phyloP scores from a whole-genome alignment of 1,140 invertebrate species.

The Lucilia sericata region DNA sequence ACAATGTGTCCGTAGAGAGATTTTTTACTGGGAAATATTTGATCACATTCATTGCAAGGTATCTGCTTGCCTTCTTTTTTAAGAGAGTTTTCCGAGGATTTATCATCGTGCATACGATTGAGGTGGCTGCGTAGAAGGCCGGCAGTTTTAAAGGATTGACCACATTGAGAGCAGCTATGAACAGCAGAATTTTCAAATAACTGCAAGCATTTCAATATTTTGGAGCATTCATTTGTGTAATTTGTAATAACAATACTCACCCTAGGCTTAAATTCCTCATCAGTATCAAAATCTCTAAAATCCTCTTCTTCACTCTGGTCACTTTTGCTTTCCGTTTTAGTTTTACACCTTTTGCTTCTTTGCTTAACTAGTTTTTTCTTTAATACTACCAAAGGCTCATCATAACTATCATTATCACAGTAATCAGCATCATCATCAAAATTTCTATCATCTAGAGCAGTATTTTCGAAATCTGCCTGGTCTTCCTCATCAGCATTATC shows the following conservation, averaged over 20 bases:
- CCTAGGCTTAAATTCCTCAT: not conserved
- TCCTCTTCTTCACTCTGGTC: not conserved
- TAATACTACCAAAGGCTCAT: constrained; percentile 38
- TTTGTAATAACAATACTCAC: not conserved
- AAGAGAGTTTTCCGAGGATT: not conserved
- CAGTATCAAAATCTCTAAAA: not conserved
- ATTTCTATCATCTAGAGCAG: not conserved
- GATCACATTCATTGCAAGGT: constrained; percentile 1
- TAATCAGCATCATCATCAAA: not conserved
- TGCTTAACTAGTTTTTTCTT: constrained; percentile 46
- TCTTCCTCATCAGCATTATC: constrained; percentile 20
- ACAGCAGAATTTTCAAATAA: too few relatives aligned
- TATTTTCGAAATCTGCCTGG: not conserved
- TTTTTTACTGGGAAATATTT: constrained; percentile 14
- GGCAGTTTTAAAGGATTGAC: not conserved
- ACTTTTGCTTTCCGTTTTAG: not conserved
- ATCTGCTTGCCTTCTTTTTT: not conserved
- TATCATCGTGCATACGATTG: constrained; percentile 3
- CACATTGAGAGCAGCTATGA: not conserved
- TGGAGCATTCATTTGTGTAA: too few relatives aligned
- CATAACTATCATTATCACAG: constrained; percentile 17
- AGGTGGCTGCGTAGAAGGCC: not conserved
- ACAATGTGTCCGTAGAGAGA: not conserved
- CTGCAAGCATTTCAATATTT: too few relatives aligned
- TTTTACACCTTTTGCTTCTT: not conserved